These are phyloP conservation scores for Microhierax caerulescens DNA, from an alignment of 2,797 vertebrate species.

Conservation along the genomic window DNA sequence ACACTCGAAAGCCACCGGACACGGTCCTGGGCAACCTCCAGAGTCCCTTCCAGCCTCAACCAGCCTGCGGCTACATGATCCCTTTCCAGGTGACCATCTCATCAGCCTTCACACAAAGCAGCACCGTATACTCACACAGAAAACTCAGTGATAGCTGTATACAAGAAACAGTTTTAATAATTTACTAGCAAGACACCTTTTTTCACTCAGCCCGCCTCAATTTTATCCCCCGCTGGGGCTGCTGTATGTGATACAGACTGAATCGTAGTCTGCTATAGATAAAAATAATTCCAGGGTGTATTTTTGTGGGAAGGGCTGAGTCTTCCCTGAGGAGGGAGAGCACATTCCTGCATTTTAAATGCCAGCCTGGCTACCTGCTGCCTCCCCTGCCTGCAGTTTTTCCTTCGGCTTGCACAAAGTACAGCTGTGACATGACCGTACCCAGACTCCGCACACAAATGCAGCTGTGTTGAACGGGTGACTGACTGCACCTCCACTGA, in stretches of 20 bases:
- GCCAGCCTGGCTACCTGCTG: neutral
- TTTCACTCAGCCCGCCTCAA: neutral
- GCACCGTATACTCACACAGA: neutral
- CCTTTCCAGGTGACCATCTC: neutral
- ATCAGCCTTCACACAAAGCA: neutral
- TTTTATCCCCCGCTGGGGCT: neutral
- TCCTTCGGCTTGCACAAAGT: accelerated
- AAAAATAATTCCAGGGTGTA: neutral
- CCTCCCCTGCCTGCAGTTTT: neutral
- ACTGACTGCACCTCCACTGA: accelerated
- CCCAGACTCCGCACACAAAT: accelerated
- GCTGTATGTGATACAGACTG: accelerated
- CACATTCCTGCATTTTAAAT: neutral
- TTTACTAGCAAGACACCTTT: neutral
- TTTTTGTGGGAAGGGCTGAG: neutral
- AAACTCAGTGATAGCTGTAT: accelerated
- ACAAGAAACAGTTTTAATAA: neutral
- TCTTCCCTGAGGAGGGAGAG: neutral
- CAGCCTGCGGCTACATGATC: too few species aligned
- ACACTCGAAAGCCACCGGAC: too few species aligned
- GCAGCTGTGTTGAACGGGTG: accelerated
- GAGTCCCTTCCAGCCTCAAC: neutral
- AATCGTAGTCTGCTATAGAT: neutral
- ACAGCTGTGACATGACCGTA: accelerated
- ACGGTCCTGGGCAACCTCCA: neutral